Conservation (phyloP, 2,888 invertebrate species). For the Melinaea marsaeus region DNA sequence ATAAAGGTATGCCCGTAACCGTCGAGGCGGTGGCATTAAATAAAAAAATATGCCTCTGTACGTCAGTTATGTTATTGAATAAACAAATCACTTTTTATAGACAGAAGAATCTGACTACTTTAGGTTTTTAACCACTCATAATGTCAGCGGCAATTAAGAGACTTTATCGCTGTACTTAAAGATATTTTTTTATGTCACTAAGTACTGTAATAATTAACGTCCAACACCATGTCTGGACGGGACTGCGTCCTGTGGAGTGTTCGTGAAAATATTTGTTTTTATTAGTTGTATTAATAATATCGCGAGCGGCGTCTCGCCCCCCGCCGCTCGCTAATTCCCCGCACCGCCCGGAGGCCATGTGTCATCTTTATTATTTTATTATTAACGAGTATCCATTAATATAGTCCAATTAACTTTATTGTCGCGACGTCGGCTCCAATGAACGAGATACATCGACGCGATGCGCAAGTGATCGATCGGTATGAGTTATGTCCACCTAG, state of each 20-base stretch:
- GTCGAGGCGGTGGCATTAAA: conserved; percentile 41
- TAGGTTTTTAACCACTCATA: too few species aligned
- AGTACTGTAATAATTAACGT: too few species aligned
- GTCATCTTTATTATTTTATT: conserved; percentile 69
- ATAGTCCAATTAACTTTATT: conserved; percentile 72
- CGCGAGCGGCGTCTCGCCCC: conserved; percentile 31
- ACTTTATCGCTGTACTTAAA: too few species aligned
- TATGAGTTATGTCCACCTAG: conserved; percentile 71
- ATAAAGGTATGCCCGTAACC: conserved; percentile 44
- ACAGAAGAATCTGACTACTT: too few species aligned
- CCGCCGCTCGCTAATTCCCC: conserved; percentile 55
- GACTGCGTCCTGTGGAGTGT: too few species aligned
- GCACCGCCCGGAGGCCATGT: conserved; percentile 50
- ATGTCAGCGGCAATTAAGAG: too few species aligned
- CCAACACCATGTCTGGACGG: too few species aligned
- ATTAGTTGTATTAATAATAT: conserved; percentile 32
- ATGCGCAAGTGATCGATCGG: conserved; percentile 68
- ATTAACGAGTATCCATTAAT: conserved; percentile 69
- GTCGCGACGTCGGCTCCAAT: conserved; percentile 67
- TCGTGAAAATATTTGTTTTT: conserved; percentile 26
- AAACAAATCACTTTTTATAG: conserved; percentile 31
- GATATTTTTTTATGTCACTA: too few species aligned
- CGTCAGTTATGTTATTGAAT: conserved; percentile 27
- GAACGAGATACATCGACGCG: conserved; percentile 60
- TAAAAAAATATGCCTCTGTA: conserved; percentile 42